Percentiles rank a stretch among this genome's conserved stretches.
Evolutionary conservation across 2,113 vertebrate species (phyloP).

Genomic region (Lates calcarifer): DNA sequence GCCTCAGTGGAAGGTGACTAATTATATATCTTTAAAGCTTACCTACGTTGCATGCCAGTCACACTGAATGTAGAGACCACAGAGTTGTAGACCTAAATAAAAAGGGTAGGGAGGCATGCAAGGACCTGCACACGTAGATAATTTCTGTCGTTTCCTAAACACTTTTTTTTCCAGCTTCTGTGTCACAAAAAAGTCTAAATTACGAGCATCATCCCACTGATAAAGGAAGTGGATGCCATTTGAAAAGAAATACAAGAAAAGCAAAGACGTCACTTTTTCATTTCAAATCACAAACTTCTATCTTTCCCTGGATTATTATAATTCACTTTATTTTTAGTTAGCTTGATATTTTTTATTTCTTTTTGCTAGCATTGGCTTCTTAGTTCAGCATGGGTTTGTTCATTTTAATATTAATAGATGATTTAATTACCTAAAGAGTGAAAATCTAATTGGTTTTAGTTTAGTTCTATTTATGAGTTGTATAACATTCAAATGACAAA

Average conservation of each 20-base stretch:
- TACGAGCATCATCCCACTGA: not conserved
- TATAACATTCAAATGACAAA: no score
- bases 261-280: not conserved
- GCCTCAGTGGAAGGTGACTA: no score
- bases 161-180: not conserved
- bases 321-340: not conserved
- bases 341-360: not conserved
- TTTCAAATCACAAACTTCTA: not conserved
- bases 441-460: no score
- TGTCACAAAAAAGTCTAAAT: not conserved
- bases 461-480: no score
- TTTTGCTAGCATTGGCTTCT: not conserved
- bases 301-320: not conserved
- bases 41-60: not conserved
- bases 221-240: not conserved
- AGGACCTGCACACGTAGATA: not conserved
- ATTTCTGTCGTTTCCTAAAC: not conserved
- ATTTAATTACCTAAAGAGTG: no score
- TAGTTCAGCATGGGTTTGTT: not conserved
- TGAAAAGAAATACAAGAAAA: not conserved
- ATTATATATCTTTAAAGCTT: not conserved
- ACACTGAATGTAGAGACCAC: not conserved
- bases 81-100: not conserved
- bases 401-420: no score
- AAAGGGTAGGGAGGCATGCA: not conserved